Evolutionary conservation across 2,888 invertebrate genomes (phyloP).

Genomic region (Gastrophysa polygoni): DNA sequence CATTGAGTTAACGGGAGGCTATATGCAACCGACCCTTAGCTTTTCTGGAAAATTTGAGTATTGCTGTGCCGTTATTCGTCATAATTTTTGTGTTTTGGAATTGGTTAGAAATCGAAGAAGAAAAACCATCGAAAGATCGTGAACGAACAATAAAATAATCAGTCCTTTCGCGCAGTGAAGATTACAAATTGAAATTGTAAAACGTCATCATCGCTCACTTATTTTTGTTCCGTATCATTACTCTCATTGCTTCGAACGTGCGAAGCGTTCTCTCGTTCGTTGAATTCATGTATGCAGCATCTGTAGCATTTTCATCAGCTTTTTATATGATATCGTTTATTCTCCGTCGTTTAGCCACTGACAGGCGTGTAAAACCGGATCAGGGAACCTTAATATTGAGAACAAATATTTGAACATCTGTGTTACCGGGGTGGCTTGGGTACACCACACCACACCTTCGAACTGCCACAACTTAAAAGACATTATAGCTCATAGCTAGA

Average conservation of each 20-base stretch:
- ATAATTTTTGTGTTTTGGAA: no score
- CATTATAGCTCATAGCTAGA: no score
- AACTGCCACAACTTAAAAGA: no score
- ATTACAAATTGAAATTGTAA: no score
- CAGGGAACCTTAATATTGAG: conserved; percentile 1
- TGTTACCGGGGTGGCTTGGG: background rate
- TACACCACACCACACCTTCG: background rate
- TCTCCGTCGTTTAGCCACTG: background rate
- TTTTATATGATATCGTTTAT: background rate
- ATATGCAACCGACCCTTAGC: no score
- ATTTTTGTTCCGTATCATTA: background rate
- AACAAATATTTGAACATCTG: conserved; percentile 1
- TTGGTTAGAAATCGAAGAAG: no score
- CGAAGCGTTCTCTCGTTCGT: background rate
- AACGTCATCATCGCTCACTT: background rate
- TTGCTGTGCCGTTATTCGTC: no score
- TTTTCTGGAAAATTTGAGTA: no score
- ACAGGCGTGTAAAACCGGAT: conserved; percentile 1
- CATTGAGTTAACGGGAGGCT: no score
- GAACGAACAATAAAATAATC: no score
- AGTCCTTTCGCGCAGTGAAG: no score
- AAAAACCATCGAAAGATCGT: no score
- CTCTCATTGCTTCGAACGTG: background rate
- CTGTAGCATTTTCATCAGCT: background rate
- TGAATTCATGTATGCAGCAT: background rate